Evolutionary conservation across 1,140 invertebrate genomes (phyloP), one percentile per base, ranked within the genome.

Genomic region (Calliopsis andreniformis): DNA sequence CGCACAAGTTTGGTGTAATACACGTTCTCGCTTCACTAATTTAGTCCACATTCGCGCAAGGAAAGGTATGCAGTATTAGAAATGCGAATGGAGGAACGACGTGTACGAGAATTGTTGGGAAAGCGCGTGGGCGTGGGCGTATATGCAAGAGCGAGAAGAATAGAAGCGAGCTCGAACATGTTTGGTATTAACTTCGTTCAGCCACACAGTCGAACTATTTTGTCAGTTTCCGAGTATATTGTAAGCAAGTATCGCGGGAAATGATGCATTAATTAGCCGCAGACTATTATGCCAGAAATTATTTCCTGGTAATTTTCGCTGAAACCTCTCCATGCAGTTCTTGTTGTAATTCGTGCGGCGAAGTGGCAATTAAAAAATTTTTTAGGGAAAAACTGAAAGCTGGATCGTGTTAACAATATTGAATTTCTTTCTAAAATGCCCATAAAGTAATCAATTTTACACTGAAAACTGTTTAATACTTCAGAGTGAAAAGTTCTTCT

Each of bases 171-270:
- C 43, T 73, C n/a, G 43, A 77, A 77, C 58, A 77, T 62, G 67
- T 77, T 77, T 77, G 76, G 73, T 78, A 78, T 78, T 73, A 78
- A 78, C 76, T 73, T 78, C 69, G 35, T 78, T 73, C 35, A 51
- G 51, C 51, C 23, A 18, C 39, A 61, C 75, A 78, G 51, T 63
- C 70, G 76, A 73, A 63, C 69, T 73, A 42, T 78, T 78, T 66
- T 64, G 76, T 56, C 72, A 76, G 64, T 76, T 76, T 59, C 42
- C 30, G 71, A 30, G 23, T 2, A 43, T 43, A 25, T 6, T 69
- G 72, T 59, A 67, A 32, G 42, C 72, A 69, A 61, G 30, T 59
- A 58, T 68, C 55, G 64, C 53, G 43, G 64, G 72, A 76, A 76
- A 76, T 76, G 72, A 59, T 59, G 72, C 72, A 76, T 76, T 76